phyloP scores from a whole-genome alignment of 2,888 invertebrate genomes.

The Stenodera caucasica region DNA sequence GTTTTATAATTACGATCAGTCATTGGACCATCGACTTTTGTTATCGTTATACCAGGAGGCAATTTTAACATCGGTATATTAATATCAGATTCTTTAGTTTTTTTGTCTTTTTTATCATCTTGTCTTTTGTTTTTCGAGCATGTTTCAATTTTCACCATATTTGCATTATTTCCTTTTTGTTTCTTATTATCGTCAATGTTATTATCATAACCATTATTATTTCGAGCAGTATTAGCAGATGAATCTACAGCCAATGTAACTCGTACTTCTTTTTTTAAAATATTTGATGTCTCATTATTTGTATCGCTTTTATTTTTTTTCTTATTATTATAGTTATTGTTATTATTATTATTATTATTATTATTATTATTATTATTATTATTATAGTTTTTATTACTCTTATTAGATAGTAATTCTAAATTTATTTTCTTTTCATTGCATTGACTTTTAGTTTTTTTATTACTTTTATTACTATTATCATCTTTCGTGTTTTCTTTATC shows the following conservation, averaged over 20 bases:
- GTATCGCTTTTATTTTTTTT: constrained; percentile 35
- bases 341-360: constrained; percentile 23
- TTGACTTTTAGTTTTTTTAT: constrained; percentile 40
- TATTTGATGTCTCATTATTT: constrained; percentile 26
- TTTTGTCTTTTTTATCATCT: constrained; percentile 29
- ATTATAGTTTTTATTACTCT: constrained; percentile 30
- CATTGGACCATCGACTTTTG: constrained; percentile 56
- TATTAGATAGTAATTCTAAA: constrained; percentile 24
- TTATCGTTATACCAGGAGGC: constrained; percentile 56
- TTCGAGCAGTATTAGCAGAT: background rate
- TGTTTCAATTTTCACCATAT: constrained; percentile 18
- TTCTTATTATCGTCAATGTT: constrained; percentile 16
- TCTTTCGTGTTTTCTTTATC: constrained; percentile 40
- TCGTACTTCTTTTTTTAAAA: constrained; percentile 45
- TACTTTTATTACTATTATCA: constrained; percentile 37
- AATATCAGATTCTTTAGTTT: constrained; percentile 38
- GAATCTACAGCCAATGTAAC: constrained; percentile 46
- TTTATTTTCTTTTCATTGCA: constrained; percentile 24
- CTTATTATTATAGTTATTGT: constrained; percentile 19
- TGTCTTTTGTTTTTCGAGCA: constrained; percentile 24
- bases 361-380: constrained; percentile 24
- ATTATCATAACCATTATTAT: background rate
- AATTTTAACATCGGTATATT: constrained; percentile 50
- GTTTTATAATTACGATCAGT: constrained; percentile 45
- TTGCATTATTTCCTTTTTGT: background rate